Evolutionary conservation across 2,888 invertebrate species (phyloP).

Genomic region (Aphelenchoides bicaudatus): DNA sequence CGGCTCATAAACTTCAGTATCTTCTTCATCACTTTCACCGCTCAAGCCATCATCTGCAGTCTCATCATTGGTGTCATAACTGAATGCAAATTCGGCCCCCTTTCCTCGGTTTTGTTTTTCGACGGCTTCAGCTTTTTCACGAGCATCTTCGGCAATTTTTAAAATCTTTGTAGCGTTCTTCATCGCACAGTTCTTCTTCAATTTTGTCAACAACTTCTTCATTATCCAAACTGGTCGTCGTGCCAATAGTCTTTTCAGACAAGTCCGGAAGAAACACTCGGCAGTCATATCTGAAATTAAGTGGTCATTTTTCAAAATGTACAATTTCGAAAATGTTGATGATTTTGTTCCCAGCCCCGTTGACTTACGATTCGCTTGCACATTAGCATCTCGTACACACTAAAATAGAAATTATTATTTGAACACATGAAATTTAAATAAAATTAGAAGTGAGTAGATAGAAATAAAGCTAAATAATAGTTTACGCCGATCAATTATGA

Average conservation of each 20-base stretch:
- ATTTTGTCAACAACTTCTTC: conserved; percentile 63
- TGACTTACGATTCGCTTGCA: no score
- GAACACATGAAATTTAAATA: not conserved
- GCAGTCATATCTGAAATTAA: conserved; percentile 54
- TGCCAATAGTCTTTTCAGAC: conserved; percentile 20
- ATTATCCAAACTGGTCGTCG: conserved; percentile 71
- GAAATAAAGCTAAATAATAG: no score
- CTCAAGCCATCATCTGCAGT: conserved; percentile 12
- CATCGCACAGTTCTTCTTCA: conserved; percentile 86
- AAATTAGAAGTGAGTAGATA: no score
- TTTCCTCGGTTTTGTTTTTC: conserved; percentile 14
- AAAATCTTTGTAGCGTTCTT: conserved; percentile 85
- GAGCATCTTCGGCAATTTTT: conserved; percentile 80
- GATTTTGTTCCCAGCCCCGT: no score
- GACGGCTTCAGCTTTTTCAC: conserved; percentile 67
- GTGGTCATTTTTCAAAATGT: not conserved
- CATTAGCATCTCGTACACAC: not conserved
- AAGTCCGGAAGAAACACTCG: conserved; percentile 48
- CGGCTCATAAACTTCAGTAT: conserved; percentile 71
- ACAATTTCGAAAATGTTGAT: not conserved
- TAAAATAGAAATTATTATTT: not conserved
- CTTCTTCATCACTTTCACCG: conserved; percentile 31
- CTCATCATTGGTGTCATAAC: conserved; percentile 23
- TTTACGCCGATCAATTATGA: no score
- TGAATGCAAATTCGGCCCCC: conserved; percentile 35